phyloP scores from a whole-genome alignment of 2,888 invertebrate genomes.

The Pammene aurita region DNA sequence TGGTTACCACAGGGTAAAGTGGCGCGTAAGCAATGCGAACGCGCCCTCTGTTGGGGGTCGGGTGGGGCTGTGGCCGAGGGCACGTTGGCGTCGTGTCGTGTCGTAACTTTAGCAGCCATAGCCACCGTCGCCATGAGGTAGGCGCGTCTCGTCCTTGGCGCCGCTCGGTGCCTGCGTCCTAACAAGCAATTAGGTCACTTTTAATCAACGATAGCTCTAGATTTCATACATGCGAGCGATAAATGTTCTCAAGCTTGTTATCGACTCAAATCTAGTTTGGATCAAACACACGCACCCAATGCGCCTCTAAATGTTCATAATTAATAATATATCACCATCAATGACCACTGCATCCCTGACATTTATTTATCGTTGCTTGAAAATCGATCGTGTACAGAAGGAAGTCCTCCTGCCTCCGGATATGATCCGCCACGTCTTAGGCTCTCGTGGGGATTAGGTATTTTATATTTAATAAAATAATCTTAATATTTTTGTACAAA shows the following conservation, averaged over 20 bases:
- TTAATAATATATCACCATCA: too few relatives aligned
- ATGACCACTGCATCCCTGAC: too few relatives aligned
- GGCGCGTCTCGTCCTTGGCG: slow-evolving; percentile 38
- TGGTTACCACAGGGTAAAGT: slow-evolving; percentile 24
- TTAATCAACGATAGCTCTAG: slow-evolving; percentile 29
- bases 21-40: slow-evolving; percentile 33
- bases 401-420: too few relatives aligned
- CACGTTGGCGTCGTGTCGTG: slow-evolving; percentile 45
- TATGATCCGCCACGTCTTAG: too few relatives aligned
- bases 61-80: slow-evolving; percentile 44
- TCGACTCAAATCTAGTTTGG: neutral
- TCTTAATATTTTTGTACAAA: too few relatives aligned
- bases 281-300: slow-evolving; percentile 7
- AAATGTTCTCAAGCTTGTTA: slow-evolving; percentile 11
- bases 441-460: too few relatives aligned
- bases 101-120: slow-evolving; percentile 44
- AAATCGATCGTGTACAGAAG: too few relatives aligned
- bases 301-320: neutral
- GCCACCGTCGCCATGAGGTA: slow-evolving; percentile 28
- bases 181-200: slow-evolving; percentile 42
- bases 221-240: slow-evolving; percentile 21
- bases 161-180: slow-evolving; percentile 26
- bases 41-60: slow-evolving; percentile 37
- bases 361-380: too few relatives aligned
- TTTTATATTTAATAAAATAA: too few relatives aligned